Evolutionary conservation across 2,888 invertebrate species (phyloP), one percentile per base, ranked within the genome.

Genomic region (Megalurothrips usitatus): DNA sequence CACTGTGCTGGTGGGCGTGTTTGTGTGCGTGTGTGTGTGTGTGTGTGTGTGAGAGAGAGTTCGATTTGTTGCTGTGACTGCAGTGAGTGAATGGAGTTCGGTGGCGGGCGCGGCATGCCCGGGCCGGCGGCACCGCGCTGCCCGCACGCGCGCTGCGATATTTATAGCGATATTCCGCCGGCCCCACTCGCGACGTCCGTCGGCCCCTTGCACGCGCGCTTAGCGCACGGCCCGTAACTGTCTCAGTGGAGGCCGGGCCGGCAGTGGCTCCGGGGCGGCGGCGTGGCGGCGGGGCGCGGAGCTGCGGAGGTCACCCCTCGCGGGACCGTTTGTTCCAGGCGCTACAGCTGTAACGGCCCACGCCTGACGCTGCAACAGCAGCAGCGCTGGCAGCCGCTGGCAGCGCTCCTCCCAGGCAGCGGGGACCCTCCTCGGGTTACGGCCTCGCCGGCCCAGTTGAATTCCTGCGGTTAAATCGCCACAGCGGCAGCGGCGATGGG

Each of bases 41-140:
- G 68, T n/a, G 68, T 23, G 68, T n/a, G 68, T n/a, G 63, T n/a
- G 63, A 19, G 63, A 63, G 63, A 19, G 63, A 63, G 63, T 23
- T 43, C 34, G 34, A 43, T 43, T 43, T 43, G 34, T 43, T 43
- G 34, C 6, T 43, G 34, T 43, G 34, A 6, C 34, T 43, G 34
- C n/a, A 68, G 68, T 23, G 68, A 23, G 23, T 4, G 68, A 68
- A 23, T 23, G 68, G 23, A 68, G 68, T 23, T 23, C 19, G 52
- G 19, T 12, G 19, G 11, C 1, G 58, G 19, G 58, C 17, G 58
- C 11, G 58, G 6, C 14, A 58, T 17, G 4, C 14, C 11, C 4
- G 14, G 14, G 1, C 14, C 6, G 58, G 17, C 14, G 58, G 34
- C 34, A 43, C 6, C 6, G 6, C 58, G 58, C 14, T 19, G 58